A percentile compares a stretch with the other conserved stretches of the same genome.
Conservation (phyloP, 2,888 invertebrate genomes). For the Pherbina coryleti region DNA sequence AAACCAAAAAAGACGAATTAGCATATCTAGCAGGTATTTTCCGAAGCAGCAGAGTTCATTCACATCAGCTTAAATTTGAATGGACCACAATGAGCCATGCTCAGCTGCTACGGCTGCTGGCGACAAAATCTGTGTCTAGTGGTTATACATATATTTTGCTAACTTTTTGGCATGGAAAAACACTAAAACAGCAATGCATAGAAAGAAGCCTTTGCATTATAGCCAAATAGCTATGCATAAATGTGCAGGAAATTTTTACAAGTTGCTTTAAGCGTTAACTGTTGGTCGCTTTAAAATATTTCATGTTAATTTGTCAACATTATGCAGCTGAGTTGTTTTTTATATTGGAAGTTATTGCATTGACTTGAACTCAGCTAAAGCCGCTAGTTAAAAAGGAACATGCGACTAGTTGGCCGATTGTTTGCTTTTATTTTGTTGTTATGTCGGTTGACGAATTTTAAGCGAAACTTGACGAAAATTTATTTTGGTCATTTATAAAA, state of each 20-base stretch:
- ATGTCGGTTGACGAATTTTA: background rate
- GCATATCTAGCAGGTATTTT: no score
- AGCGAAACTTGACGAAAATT: background rate
- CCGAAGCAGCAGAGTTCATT: no score
- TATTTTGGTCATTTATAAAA: no score
- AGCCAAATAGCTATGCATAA: background rate
- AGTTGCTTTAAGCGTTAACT: no score
- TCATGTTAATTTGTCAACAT: no score
- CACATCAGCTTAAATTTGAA: background rate
- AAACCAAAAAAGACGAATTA: no score
- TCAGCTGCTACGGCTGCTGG: background rate
- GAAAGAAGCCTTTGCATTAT: background rate
- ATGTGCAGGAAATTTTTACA: no score
- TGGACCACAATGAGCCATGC: conserved; percentile 5
- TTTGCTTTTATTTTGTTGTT: background rate
- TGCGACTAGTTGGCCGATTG: background rate
- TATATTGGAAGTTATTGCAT: no score
- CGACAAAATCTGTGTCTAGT: background rate
- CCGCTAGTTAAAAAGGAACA: background rate
- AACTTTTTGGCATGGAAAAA: background rate
- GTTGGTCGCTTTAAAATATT: no score
- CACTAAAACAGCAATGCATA: background rate
- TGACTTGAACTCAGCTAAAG: background rate
- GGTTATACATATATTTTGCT: conserved; percentile 4
- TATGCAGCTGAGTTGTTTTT: no score